Evolutionary conservation across 2,888 invertebrate genomes (phyloP).

Genomic region (Pseudolycoriella hygida): DNA sequence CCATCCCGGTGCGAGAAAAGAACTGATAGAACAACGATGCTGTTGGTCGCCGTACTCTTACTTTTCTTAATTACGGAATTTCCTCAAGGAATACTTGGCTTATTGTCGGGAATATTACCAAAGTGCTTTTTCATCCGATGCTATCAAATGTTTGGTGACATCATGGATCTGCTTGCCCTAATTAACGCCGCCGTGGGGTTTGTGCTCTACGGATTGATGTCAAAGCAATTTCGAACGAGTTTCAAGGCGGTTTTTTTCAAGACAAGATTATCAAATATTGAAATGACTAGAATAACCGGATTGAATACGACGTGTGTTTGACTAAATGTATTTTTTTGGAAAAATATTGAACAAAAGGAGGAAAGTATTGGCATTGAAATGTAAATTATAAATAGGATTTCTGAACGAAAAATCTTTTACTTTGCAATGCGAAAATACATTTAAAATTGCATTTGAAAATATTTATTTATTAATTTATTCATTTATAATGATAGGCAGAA

Average conservation of each 20-base stretch:
- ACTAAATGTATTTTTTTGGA: slow-evolving; percentile 9
- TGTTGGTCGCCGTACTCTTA: slow-evolving; percentile 71
- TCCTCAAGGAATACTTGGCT: slow-evolving; percentile 61
- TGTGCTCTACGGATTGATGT: slow-evolving; percentile 86
- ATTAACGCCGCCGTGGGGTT: slow-evolving; percentile 88
- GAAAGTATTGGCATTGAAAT: too few species aligned
- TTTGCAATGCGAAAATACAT: too few species aligned
- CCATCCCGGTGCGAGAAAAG: slow-evolving; percentile 45
- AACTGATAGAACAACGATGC: slow-evolving; percentile 75
- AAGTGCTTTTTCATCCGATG: slow-evolving; percentile 60
- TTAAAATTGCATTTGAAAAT: too few species aligned
- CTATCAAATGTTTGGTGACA: slow-evolving; percentile 65
- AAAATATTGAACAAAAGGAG: too few species aligned
- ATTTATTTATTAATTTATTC: too few species aligned
- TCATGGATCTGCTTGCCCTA: slow-evolving; percentile 79
- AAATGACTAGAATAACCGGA: slow-evolving; percentile 25
- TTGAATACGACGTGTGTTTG: slow-evolving; percentile 25
- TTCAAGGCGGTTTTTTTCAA: slow-evolving; percentile 52
- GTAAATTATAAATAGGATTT: too few species aligned
- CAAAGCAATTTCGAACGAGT: slow-evolving; percentile 73
- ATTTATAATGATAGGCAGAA: too few species aligned
- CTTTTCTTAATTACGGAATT: slow-evolving; percentile 79
- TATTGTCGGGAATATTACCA: slow-evolving; percentile 48
- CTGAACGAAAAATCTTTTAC: too few species aligned
- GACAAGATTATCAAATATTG: slow-evolving; percentile 35